Evolutionary conservation across 2,113 vertebrate genomes (phyloP).

Genomic region (Hippoglossus stenolepis): DNA sequence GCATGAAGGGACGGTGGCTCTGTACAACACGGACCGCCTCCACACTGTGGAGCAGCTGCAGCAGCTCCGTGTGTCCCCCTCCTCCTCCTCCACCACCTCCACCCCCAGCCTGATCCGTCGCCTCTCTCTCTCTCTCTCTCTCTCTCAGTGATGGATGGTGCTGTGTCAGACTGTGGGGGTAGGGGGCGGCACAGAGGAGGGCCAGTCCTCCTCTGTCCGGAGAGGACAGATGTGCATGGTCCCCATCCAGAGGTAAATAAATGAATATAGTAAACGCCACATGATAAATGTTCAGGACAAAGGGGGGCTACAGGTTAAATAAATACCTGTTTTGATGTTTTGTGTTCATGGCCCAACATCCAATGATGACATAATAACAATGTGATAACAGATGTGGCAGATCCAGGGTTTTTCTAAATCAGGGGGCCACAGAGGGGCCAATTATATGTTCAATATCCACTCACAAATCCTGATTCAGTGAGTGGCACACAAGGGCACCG

Average conservation of each 20-base stretch:
- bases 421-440: too few species aligned
- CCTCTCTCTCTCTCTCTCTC: background rate
- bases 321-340: background rate
- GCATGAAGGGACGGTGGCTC: slow-evolving; percentile 28
- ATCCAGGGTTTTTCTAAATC: too few species aligned
- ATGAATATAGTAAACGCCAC: background rate
- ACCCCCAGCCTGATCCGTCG: background rate
- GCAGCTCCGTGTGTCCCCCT: background rate
- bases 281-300: background rate
- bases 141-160: slow-evolving; percentile 20
- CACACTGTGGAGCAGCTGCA: slow-evolving; percentile 10
- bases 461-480: too few species aligned
- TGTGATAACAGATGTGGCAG: too few species aligned
- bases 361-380: too few species aligned
- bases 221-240: slow-evolving; percentile 17
- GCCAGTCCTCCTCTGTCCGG: too few species aligned
- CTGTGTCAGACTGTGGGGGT: background rate
- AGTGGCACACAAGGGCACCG: too few species aligned
- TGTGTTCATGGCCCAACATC: background rate
- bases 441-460: too few species aligned
- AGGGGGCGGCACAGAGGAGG: slow-evolving; percentile 46
- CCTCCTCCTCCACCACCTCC: background rate
- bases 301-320: background rate
- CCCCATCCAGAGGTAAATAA: background rate
- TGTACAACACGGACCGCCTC: slow-evolving; percentile 2